phyloP scores from a whole-genome alignment of 2,113 vertebrate species.

The Aegithalos caudatus region DNA sequence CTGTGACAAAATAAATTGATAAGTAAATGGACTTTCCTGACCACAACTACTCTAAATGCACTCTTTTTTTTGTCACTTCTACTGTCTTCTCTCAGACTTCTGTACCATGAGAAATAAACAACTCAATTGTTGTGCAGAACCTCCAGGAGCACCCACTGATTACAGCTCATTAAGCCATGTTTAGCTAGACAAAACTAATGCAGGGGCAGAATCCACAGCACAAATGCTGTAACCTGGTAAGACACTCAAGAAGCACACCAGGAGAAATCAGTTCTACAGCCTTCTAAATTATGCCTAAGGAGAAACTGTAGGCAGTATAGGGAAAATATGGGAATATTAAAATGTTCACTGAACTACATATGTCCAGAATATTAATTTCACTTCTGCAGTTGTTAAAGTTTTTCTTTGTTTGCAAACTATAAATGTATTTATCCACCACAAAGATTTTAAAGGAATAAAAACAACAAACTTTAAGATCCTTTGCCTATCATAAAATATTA shows the following conservation, averaged over 20 bases:
- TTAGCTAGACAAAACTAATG: not conserved
- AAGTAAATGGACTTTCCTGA: not conserved
- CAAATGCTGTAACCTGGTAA: not conserved
- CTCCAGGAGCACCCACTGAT: not conserved
- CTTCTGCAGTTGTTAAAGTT: not conserved
- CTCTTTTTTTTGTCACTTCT: not conserved
- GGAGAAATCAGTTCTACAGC: not conserved
- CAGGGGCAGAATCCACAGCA: not conserved
- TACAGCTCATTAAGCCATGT: not conserved
- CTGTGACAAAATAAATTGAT: not conserved
- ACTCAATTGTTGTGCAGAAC: not conserved
- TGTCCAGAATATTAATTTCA: not conserved
- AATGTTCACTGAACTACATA: not conserved
- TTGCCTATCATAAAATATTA: not conserved
- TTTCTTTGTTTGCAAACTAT: not conserved
- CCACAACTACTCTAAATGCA: not conserved
- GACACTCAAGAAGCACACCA: not conserved
- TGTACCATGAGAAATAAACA: not conserved
- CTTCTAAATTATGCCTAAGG: not conserved
- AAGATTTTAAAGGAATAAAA: not conserved
- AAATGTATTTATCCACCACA: not conserved
- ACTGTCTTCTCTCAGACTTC: not conserved
- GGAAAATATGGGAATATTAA: not conserved
- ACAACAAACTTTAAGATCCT: not conserved
- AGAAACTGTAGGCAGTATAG: not conserved